phyloP scores from a whole-genome alignment of 2,888 invertebrate genomes.

The Limenitis camilla region DNA sequence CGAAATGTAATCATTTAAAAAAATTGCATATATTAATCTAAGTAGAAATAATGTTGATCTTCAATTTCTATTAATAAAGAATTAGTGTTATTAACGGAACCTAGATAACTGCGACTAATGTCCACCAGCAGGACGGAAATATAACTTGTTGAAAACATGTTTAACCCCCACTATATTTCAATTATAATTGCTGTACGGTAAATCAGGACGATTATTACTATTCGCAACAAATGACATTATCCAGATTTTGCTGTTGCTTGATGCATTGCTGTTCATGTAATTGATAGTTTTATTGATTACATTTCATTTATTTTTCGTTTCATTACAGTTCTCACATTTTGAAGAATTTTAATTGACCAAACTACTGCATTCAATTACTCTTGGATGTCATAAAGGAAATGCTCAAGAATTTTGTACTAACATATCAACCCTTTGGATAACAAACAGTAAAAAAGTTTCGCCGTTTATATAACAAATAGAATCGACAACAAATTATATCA shows the following conservation, averaged over 20 bases:
- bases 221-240: neutral
- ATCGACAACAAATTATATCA: conserved; percentile 56
- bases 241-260: neutral
- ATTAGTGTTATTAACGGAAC: conserved; percentile 19
- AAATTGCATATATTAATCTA: no score
- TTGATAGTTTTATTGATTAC: no score
- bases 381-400: neutral
- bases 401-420: neutral
- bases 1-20: no score
- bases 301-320: no score
- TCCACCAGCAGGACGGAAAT: conserved; percentile 16
- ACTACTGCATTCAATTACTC: no score
- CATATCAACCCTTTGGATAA: neutral
- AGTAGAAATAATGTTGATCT: no score
- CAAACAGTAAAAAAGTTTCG: neutral
- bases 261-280: no score
- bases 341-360: no score
- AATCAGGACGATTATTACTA: conserved; percentile 7
- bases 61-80: neutral
- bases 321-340: no score
- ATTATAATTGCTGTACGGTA: conserved; percentile 14
- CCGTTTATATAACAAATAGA: conserved; percentile 29
- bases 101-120: conserved; percentile 3
- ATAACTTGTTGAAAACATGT: conserved; percentile 16
- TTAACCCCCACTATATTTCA: conserved; percentile 18